Evolutionary conservation across 2,113 vertebrate species (phyloP), one percentile per base, ranked within the genome.

Genomic region (Falcunculus frontatus): DNA sequence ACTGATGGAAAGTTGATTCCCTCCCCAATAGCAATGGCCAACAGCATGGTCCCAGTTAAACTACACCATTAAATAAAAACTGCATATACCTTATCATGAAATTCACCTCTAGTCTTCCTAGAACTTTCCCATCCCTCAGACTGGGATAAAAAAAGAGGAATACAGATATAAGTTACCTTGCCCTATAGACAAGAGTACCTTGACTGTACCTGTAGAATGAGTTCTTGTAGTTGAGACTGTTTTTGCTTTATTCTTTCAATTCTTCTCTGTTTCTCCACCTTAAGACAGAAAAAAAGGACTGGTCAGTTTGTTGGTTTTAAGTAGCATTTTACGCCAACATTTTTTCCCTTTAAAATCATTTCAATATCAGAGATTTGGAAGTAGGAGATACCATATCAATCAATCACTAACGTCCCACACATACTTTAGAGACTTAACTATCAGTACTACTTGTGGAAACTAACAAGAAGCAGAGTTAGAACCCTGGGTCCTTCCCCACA

Each of bases 241-340:
- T 99, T 99, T 98, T 99, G 99, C 80, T 99, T 99, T 98, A 99
- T 99, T 97, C 99, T 98, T 96, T 99, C 99, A 94, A 99, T 98
- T 85, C 99, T 98, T 95, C 98, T 98, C 98, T 99, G 99, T 96
- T 99, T 98, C 96, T 99, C 99, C 96, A 99, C 99, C 99, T 99
- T 77, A 69, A 97, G 50, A 92, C 13, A 90, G 84, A 84, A 69
- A 90, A 62, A 44, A 75, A 41, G 2, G 26, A 59, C 7, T 49
- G 7, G 11, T 79, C 62, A 72, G 63, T 79, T 84, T 74, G 15
- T 7, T 68, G 5, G 23, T 33, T 89, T 87, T 27, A 92, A 86
- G 11, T 4, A 77, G 10, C 9, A 8, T 29, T 72, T 92, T 41
- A 33, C 15, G 67, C 15, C 44, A 84, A 32, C 25, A 70, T 42